Conservation (phyloP, 2,888 invertebrate genomes). For the Anarsia innoxiella region DNA sequence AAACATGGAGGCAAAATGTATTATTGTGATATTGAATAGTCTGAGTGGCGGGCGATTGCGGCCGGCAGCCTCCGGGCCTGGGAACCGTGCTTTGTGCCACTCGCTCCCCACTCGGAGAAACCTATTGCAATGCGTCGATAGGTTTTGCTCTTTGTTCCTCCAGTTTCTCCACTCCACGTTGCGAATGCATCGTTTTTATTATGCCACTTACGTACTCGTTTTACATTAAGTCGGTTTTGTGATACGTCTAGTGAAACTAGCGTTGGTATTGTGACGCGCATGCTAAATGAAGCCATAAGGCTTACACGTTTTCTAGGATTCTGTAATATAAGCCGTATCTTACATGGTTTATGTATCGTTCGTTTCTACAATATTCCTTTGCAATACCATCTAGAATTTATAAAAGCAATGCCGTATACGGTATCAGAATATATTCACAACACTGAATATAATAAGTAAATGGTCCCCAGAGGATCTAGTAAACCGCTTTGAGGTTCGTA, state of each 20-base stretch:
- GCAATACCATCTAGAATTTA: constrained; percentile 8
- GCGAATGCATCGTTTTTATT: constrained; percentile 25
- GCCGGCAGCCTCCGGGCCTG: constrained; percentile 33
- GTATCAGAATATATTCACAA: constrained; percentile 3
- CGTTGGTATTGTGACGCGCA: constrained; percentile 24
- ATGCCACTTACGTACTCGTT: constrained; percentile 18
- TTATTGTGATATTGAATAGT: constrained; percentile 24
- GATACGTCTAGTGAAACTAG: not conserved
- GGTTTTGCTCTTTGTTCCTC: constrained; percentile 42
- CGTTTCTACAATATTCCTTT: constrained; percentile 8
- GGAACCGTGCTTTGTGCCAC: constrained; percentile 43
- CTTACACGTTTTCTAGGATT: constrained; percentile 6
- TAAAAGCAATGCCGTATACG: constrained; percentile 1
- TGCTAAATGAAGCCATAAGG: constrained; percentile 34
- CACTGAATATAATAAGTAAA: too few species aligned
- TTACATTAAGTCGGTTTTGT: not conserved
- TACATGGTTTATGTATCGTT: constrained; percentile 8
- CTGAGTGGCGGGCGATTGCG: constrained; percentile 29
- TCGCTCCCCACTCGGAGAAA: constrained; percentile 30
- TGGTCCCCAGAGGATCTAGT: constrained; percentile 4
- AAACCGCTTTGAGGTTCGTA: not conserved
- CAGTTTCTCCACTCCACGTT: constrained; percentile 41
- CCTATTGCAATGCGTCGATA: constrained; percentile 42
- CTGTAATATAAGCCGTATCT: constrained; percentile 10
- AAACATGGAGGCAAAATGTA: constrained; percentile 19